Base-by-base conservation (phyloP, 2,888 invertebrate species). In the Rhorus exstirpatorius region DNA sequence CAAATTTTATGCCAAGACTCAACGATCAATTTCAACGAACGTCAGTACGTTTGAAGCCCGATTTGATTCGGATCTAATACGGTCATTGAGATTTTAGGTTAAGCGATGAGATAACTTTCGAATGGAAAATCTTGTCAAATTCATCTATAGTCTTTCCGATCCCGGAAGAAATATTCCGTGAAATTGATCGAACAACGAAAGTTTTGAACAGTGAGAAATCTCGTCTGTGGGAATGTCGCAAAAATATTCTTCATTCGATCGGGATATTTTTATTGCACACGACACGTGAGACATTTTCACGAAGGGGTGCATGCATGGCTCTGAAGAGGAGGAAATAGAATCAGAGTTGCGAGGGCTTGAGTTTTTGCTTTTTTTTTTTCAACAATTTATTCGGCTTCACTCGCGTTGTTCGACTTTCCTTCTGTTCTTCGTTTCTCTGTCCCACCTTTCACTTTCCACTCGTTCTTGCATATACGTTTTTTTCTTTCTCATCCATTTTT, bases 271-370 rank as follows among this genome's bases (percentile, higher is more conserved):
- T 51, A 65, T 76, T 83, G 78, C 35, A 46, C 55, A 49, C 58
- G 81, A 70, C 61, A 72, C 65, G 51, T 79, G 55, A n/a, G n/a
- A n/a, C 74, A 67, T 35, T 55, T 76, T 31, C 31, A 21, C n/a
- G 14, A 24, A 21, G 19, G 24, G 35, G 61, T 26, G 17, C 12
- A 26, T 17, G 35, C 17, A 26, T 10, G 65, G 49, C 46, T 79
- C 21, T 31, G 71, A 78, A 79, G 58, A 68, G 67, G 44, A 77
- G 79, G 76, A 86, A 86, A 87, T 86, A 84, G 82, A 81, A 81
- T 85, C 80, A 85, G 72, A 65, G 71, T 83, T 60, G 79, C 75
- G 77, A 68, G 68, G 46, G 53, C 65, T 58, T 49, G 46, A 38
- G n/a, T n/a, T n/a, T n/a, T n/a, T n/a, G n/a, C n/a, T 81, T 83